phyloP scores from a whole-genome alignment of 2,888 invertebrate species.

The Hemaris fuciformis region DNA sequence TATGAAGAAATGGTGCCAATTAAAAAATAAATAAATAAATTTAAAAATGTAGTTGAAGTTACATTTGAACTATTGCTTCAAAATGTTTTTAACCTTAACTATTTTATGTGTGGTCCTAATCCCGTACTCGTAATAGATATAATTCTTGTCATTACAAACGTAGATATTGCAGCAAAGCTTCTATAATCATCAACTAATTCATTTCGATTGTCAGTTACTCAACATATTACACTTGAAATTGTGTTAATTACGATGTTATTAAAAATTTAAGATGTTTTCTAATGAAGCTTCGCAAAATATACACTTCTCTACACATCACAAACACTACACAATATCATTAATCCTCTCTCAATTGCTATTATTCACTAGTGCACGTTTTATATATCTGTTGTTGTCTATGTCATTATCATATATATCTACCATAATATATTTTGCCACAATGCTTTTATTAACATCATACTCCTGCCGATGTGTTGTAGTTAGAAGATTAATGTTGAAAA shows the following conservation, averaged over 20 bases:
- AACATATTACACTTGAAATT: constrained; percentile 63
- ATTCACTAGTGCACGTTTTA: constrained; percentile 29
- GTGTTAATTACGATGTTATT: constrained; percentile 34
- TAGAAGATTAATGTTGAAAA: constrained; percentile 52
- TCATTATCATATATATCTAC: constrained; percentile 36
- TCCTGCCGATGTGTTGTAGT: constrained; percentile 49
- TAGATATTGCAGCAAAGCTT: constrained; percentile 76
- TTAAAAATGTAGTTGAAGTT: constrained; percentile 8
- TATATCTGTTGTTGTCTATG: constrained; percentile 28
- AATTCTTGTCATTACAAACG: constrained; percentile 52
- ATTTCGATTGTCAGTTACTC: constrained; percentile 56
- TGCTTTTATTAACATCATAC: constrained; percentile 54
- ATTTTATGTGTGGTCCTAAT: constrained; percentile 67
- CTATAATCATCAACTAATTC: constrained; percentile 73
- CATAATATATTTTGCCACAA: constrained; percentile 41
- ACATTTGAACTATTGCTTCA: constrained; percentile 30
- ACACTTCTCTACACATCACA: constrained; percentile 18
- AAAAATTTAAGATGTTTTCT: constrained; percentile 75
- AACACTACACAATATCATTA: constrained; percentile 26
- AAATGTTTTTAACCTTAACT: constrained; percentile 50
- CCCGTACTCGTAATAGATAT: constrained; percentile 47
- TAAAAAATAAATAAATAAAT: background rate
- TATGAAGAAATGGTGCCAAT: background rate
- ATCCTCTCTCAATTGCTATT: constrained; percentile 23
- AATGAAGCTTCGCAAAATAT: constrained; percentile 25